These are phyloP conservation scores for Meliscaeva auricollis DNA, from an alignment of 2,888 invertebrate genomes.

Conservation along the genomic window DNA sequence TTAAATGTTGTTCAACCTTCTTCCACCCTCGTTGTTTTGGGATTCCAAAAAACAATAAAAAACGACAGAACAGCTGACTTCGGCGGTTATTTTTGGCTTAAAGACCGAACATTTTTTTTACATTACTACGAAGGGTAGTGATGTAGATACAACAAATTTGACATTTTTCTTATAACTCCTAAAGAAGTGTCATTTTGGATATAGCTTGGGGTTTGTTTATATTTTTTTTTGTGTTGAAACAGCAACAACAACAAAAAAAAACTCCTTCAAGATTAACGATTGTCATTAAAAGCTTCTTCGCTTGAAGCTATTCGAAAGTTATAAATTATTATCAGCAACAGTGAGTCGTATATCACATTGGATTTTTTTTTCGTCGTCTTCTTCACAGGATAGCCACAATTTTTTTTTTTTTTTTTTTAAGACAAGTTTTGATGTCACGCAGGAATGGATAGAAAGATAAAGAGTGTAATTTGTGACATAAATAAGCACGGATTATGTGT, in stretches of 20 bases:
- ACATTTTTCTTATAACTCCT: constrained; percentile 52
- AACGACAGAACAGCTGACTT: constrained; percentile 57
- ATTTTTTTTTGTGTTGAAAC: neutral
- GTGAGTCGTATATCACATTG: constrained; percentile 68
- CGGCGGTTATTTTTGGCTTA: constrained; percentile 42
- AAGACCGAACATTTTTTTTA: constrained; percentile 46
- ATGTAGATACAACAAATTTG: neutral
- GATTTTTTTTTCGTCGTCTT: constrained; percentile 11
- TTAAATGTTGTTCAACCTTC: constrained; percentile 11
- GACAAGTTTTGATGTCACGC: constrained; percentile 46
- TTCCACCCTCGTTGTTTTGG: neutral
- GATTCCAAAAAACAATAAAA: neutral
- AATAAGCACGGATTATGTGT: constrained; percentile 51
- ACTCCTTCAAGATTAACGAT: constrained; percentile 64
- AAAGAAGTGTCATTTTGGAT: constrained; percentile 43
- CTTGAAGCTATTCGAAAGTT: constrained; percentile 48
- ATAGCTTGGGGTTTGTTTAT: constrained; percentile 27
- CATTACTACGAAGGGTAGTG: neutral
- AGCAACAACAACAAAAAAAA: neutral
- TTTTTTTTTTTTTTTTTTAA: constrained; percentile 25
- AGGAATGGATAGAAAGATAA: constrained; percentile 23
- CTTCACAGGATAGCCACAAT: constrained; percentile 15
- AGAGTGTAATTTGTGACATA: constrained; percentile 49
- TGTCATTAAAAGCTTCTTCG: constrained; percentile 56
- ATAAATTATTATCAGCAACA: constrained; percentile 74